Evolutionary conservation across 2,797 vertebrate species (phyloP).

Genomic region (Fratercula arctica): DNA sequence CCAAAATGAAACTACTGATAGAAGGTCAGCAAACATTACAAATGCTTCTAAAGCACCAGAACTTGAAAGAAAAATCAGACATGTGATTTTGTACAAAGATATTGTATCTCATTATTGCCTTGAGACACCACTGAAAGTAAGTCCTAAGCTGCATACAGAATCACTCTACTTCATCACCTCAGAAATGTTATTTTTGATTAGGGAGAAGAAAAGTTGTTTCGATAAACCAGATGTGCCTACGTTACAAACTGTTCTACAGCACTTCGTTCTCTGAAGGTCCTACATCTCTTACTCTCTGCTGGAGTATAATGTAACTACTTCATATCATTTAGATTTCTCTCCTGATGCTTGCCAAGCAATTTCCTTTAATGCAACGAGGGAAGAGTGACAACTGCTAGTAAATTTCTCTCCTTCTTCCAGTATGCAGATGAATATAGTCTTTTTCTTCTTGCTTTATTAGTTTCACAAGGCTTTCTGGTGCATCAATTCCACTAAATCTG

Average conservation of each 20-base stretch:
- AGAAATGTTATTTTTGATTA: slow-evolving; percentile 21
- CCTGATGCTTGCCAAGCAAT: neutral
- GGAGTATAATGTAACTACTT: neutral
- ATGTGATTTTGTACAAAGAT: slow-evolving; percentile 41
- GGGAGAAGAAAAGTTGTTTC: neutral
- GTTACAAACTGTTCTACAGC: neutral
- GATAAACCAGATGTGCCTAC: neutral
- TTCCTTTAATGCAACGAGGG: neutral
- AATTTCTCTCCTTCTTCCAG: neutral
- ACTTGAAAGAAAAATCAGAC: slow-evolving; percentile 46
- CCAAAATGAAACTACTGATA: slow-evolving; percentile 33
- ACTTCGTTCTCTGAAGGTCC: slow-evolving; percentile 4
- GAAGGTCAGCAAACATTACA: slow-evolving; percentile 43
- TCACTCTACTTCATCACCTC: neutral
- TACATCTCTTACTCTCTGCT: neutral
- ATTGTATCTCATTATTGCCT: neutral
- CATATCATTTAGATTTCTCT: neutral
- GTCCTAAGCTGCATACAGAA: slow-evolving; percentile 10
- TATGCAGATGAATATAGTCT: neutral
- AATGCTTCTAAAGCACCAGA: slow-evolving; percentile 30
- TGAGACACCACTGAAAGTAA: neutral
- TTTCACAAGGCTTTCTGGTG: neutral
- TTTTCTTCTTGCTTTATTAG: neutral
- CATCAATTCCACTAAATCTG: neutral
- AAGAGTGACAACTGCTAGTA: neutral